Evolutionary conservation across 2,888 invertebrate genomes (phyloP).

Genomic region (Lasioglossum zephyrum): DNA sequence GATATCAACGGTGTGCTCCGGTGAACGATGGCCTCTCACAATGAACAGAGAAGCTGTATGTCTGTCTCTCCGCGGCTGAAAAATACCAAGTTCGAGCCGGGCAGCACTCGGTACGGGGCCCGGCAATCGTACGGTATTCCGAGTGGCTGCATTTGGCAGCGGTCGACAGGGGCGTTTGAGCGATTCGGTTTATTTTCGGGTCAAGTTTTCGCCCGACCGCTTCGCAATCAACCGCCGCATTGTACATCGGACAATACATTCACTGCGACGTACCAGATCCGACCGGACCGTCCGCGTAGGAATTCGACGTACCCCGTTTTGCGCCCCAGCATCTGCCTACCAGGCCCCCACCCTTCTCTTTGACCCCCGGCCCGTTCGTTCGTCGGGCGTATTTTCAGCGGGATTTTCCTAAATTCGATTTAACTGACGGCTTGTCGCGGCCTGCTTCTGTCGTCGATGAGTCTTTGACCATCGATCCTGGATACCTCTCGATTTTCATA

Average conservation of each 20-base stretch:
- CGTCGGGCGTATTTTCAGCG: conserved; percentile 64
- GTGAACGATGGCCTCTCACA: conserved; percentile 46
- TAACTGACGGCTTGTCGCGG: conserved; percentile 37
- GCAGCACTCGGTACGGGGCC: conserved; percentile 31
- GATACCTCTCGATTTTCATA: background rate
- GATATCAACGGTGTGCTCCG: conserved; percentile 54
- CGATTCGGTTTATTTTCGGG: conserved; percentile 80
- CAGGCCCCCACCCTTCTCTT: background rate
- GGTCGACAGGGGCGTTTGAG: conserved; percentile 70
- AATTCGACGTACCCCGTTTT: conserved; percentile 47
- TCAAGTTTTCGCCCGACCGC: conserved; percentile 79
- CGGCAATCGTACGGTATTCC: conserved; percentile 66
- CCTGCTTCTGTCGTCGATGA: conserved; percentile 1
- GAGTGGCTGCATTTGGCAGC: conserved; percentile 76
- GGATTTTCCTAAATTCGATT: conserved; percentile 78
- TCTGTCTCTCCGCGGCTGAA: conserved; percentile 26
- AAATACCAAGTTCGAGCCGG: conserved; percentile 46
- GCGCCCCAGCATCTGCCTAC: background rate
- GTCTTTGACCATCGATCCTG: background rate
- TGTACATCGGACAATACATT: conserved; percentile 79
- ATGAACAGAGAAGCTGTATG: conserved; percentile 31
- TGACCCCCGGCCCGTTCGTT: background rate
- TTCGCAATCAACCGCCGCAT: conserved; percentile 81
- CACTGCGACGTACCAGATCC: conserved; percentile 59
- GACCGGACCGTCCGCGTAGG: conserved; percentile 44